phyloP scores from a whole-genome alignment of 2,888 invertebrate species.

The Zootermopsis nevadensis region DNA sequence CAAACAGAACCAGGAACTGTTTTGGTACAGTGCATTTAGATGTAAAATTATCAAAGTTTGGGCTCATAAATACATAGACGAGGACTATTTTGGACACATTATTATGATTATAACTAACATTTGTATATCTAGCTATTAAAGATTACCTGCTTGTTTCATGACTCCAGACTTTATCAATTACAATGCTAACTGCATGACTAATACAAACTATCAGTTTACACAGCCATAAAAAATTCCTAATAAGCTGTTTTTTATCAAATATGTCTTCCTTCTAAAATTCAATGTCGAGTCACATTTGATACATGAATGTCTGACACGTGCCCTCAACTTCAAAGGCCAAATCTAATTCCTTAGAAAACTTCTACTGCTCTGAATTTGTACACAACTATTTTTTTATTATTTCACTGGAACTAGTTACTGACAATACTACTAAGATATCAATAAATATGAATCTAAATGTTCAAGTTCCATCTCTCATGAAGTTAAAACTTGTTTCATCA shows the following conservation, averaged over 20 bases:
- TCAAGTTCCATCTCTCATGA: neutral
- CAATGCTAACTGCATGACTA: neutral
- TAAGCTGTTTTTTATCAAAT: neutral
- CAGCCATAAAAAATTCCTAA: conserved; percentile 7
- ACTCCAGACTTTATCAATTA: neutral
- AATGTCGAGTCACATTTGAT: neutral
- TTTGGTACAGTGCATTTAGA: conserved; percentile 10
- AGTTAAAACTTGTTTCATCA: neutral
- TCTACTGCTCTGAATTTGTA: neutral
- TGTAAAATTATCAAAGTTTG: conserved; percentile 17
- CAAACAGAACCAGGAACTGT: conserved; percentile 3
- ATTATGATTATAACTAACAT: neutral
- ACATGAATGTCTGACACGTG: neutral
- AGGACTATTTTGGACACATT: neutral
- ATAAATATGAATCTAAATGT: neutral
- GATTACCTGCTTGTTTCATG: conserved; percentile 4
- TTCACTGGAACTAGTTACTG: neutral
- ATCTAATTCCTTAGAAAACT: neutral
- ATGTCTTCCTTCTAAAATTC: neutral
- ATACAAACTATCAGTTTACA: conserved; percentile 9
- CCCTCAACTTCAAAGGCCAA: neutral
- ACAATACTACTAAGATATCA: conserved; percentile 1
- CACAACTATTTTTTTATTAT: neutral
- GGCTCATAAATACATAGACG: neutral
- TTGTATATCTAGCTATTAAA: neutral